These are phyloP conservation scores for Pluvianellus socialis DNA, from an alignment of 2,113 vertebrate species.

Conservation along the genomic window DNA sequence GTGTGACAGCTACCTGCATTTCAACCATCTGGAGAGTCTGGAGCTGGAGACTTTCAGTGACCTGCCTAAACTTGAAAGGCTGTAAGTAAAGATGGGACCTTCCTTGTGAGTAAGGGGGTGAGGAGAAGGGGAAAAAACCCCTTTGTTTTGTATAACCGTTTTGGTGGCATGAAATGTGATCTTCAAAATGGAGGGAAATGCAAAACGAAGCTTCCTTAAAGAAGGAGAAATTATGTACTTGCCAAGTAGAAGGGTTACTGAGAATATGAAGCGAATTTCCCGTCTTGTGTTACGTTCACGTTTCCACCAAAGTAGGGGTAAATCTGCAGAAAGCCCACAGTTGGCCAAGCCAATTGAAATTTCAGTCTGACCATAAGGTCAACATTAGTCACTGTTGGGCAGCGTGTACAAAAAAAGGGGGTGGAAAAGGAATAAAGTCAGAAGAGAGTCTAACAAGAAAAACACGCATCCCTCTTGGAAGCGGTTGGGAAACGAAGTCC, in stretches of 20 bases:
- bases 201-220: neutral
- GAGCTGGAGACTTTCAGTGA: constrained; percentile 86
- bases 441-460: neutral
- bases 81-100: constrained; percentile 78
- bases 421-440: neutral
- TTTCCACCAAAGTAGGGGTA: neutral
- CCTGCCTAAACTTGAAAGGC: constrained; percentile 88
- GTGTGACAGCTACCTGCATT: constrained; percentile 87
- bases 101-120: neutral
- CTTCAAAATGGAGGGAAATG: neutral
- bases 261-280: neutral
- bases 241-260: neutral
- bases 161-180: neutral
- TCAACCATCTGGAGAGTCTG: constrained; percentile 89
- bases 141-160: neutral
- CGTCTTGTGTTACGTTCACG: neutral
- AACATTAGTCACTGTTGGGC: constrained; percentile 43
- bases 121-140: neutral
- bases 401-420: neutral
- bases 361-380: neutral
- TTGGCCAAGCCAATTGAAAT: neutral
- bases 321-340: neutral
- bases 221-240: neutral
- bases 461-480: neutral
- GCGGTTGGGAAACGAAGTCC: neutral